Conservation (phyloP, 2,797 vertebrate species). For the Prionace glauca region DNA sequence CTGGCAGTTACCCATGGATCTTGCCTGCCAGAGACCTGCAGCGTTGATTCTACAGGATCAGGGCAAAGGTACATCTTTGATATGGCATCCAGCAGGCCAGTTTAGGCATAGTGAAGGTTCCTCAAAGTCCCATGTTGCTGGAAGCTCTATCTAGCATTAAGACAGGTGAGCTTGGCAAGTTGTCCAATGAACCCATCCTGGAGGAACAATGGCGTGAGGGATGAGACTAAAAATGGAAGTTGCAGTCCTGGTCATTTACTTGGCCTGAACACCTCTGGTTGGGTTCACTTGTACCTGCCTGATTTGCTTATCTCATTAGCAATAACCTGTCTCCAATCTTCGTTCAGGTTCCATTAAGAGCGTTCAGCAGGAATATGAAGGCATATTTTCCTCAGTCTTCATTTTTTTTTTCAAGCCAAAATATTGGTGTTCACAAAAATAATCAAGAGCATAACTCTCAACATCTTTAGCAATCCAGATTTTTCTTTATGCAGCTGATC, state of each 20-base stretch:
- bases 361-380: neutral
- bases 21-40: neutral
- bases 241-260: neutral
- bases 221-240: neutral
- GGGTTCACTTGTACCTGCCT: neutral
- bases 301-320: neutral
- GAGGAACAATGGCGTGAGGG: neutral
- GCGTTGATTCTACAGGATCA: neutral
- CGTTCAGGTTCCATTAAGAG: neutral
- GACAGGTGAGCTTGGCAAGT: neutral
- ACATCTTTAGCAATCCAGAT: neutral
- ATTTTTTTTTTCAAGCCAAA: neutral
- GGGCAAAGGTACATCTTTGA: neutral
- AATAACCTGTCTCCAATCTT: neutral
- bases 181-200: neutral
- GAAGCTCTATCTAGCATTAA: neutral
- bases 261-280: neutral
- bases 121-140: neutral
- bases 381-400: neutral
- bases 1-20: neutral
- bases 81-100: neutral
- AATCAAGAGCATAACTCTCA: neutral
- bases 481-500: neutral
- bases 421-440: neutral
- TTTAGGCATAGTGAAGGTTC: neutral